Percentiles rank a stretch among this genome's conserved stretches.
These are phyloP conservation scores for Hipposideros larvatus DNA, from an alignment of 2,797 vertebrate species.

Conservation along the genomic window DNA sequence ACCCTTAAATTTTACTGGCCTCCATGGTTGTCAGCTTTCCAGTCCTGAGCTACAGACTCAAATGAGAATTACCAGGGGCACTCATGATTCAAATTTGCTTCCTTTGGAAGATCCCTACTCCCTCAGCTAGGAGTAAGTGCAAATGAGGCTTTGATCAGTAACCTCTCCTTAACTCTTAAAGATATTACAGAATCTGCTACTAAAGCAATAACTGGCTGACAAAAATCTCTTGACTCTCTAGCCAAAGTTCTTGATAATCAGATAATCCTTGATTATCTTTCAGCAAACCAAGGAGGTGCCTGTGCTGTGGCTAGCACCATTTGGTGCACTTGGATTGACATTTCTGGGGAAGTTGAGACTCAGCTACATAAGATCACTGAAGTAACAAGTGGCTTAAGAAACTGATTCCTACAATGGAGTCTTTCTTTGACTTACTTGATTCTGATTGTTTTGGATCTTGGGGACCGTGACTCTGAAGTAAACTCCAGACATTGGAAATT, in stretches of 20 bases:
- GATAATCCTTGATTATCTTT: neutral
- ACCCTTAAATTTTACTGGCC: neutral
- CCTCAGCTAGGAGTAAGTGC: neutral
- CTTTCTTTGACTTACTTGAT: neutral
- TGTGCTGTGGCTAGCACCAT: neutral
- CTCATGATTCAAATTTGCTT: neutral
- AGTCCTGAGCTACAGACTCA: neutral
- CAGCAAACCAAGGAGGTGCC: neutral
- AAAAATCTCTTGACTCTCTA: neutral
- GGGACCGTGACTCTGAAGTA: neutral
- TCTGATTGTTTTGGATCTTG: neutral
- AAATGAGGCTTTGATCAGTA: neutral
- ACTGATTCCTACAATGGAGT: neutral
- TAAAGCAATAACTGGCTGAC: neutral
- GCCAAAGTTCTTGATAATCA: neutral
- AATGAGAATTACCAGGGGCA: neutral
- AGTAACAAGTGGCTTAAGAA: constrained; percentile 7
- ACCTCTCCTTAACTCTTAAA: neutral
- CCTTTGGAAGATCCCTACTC: neutral
- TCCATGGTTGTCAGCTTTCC: neutral
- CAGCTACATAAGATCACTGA: neutral
- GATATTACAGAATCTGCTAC: neutral
- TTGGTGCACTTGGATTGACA: neutral
- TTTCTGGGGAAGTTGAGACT: neutral
- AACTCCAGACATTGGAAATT: neutral